Base-by-base conservation (phyloP, 2,888 invertebrate genomes). In the Melanostoma scalare region DNA sequence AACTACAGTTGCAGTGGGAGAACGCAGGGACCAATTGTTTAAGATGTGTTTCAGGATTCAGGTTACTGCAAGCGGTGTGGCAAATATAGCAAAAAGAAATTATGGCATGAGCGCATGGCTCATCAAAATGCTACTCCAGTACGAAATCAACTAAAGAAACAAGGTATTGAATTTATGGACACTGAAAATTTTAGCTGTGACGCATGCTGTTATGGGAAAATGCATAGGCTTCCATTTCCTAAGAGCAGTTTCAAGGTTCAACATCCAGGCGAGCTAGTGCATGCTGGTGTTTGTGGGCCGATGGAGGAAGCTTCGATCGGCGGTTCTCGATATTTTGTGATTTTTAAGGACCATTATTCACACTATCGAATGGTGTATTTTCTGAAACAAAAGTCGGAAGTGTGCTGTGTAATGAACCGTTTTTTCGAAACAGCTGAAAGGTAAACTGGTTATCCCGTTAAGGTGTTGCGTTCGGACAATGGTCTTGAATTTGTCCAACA, bases 91-190 rank as follows among this genome's bases (percentile, higher is more conserved):
- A 42, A 42, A 42, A 42, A 42, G 42, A 30, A 48, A 48, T 48
- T 50, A 31, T 50, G 50, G 50, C 50, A 50, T 50, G 31, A 50
- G 31, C 31, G n/a, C 31, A 50, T 50, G 50, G 50, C 50, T 50
- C 50, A 50, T 9, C 31, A 50, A 50, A 50, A 50, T 50, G 50
- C 33, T 5, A 4, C 33, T 31, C 50, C 31, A n/a, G 50, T 50
- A 9, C 50, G 50, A 8, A 50, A 30, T 31, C 50, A 50, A 50
- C 50, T 50, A 2, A 50, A 50, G 31, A 50, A 50, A 31, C 50
- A 50, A 31, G 31, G 50, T 4, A 30, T 31, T 30, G 50, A 50
- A 9, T 50, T 50, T 30, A 31, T 30, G 9, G 50, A 50, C 33
- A 33, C 33, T 8, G 8, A 50, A 9, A 31, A 50, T 50, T 50